Evolutionary conservation across 2,797 vertebrate genomes (phyloP), one percentile per base, ranked within the genome.

Genomic region (Streptopelia turtur): DNA sequence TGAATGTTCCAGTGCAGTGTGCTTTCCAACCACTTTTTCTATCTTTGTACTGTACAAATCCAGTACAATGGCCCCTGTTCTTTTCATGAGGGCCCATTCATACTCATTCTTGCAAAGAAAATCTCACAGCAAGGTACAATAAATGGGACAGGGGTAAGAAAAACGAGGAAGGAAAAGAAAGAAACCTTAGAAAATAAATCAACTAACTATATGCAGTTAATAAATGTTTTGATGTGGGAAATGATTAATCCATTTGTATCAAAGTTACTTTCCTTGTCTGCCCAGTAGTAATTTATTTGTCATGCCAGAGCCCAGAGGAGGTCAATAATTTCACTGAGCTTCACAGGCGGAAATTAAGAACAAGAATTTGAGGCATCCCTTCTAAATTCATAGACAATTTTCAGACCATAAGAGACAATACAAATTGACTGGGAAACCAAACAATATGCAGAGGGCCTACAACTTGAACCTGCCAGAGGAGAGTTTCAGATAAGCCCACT

Each of bases 171-270:
- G 11, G 28, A 28, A 65, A 74, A 68, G 9, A 6, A 47, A 52
- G 8, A 28, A 71, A 65, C 9, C 8, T 49, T 13, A 82, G 45
- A 60, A 63, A 70, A 39, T 10, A 43, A 75, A 41, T 13, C 6
- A 77, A 68, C 11, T 53, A 56, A 41, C n/a, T 33, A 30, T 43
- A 39, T 41, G 20, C 9, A 37, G 59, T 95, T 89, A 93, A 90
- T 87, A 89, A 95, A 80, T 93, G 31, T 91, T 94, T 77, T 61
- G 25, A 41, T 80, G 13, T 89, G 39, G 52, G 35, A 92, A 95
- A 93, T 74, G 1, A 77, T 90, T 77, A 63, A 82, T 60, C 70
- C 1, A 1, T 85, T 91, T 89, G 57, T 80, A 57, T 92, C 1
- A 0, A 83, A 49, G 69, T 78, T 78, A 80, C 78, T 85, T 64